phyloP scores from a whole-genome alignment of 2,888 invertebrate genomes.

The Drosophila robusta region DNA sequence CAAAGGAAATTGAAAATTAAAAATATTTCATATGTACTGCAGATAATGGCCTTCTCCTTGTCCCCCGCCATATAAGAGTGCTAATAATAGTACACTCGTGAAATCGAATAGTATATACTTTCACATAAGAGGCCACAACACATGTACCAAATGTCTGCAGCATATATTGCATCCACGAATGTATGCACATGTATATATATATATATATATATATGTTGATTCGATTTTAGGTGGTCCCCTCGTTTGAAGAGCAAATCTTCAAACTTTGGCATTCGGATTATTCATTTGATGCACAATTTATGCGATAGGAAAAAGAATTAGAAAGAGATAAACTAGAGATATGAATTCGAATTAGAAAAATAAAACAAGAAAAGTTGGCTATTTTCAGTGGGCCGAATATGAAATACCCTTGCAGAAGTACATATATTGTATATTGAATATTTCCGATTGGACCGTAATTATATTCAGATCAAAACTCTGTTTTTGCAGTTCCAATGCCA shows the following conservation, averaged over 20 bases:
- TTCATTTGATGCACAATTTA: not conserved
- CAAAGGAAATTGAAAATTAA: not conserved
- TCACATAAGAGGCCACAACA: not conserved
- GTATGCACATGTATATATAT: not conserved
- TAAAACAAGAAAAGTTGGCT: not conserved
- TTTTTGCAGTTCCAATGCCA: too few relatives aligned
- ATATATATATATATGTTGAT: too few relatives aligned
- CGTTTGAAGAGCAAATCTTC: too few relatives aligned
- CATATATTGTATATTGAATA: too few relatives aligned
- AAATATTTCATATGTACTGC: not conserved
- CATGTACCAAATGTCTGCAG: not conserved
- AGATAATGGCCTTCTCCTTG: constrained; percentile 8
- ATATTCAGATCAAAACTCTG: too few relatives aligned
- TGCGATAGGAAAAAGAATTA: too few relatives aligned
- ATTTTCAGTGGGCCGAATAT: not conserved
- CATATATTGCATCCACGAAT: not conserved
- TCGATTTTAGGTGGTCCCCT: too few relatives aligned
- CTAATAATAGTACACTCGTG: constrained; percentile 9
- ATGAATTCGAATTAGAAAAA: too few relatives aligned
- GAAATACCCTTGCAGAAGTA: not conserved
- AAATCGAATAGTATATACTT: not conserved
- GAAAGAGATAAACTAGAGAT: too few relatives aligned
- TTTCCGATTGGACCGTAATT: too few relatives aligned
- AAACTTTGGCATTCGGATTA: constrained; percentile 24
- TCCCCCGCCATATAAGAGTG: not conserved